Percentiles rank a stretch among this genome's conserved stretches.
phyloP scores from a whole-genome alignment of 2,113 vertebrate genomes.

The Oreochromis spilurus region DNA sequence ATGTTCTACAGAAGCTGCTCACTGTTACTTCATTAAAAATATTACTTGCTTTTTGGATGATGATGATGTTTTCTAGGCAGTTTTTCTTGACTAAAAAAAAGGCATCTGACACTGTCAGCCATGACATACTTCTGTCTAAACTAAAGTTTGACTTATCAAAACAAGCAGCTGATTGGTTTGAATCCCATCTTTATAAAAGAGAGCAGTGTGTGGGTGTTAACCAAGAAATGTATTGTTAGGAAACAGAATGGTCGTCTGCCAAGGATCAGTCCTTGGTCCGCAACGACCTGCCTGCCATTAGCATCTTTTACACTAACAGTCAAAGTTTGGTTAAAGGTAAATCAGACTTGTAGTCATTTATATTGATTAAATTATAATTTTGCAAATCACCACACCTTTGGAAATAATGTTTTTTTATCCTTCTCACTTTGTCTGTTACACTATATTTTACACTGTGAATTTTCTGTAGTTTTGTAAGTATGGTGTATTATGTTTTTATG shows the following conservation, averaged over 20 bases:
- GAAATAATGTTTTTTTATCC: neutral
- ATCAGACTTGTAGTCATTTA: neutral
- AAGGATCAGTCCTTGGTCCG: neutral
- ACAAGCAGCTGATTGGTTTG: neutral
- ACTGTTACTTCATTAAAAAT: neutral
- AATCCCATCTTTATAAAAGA: neutral
- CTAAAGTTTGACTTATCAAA: neutral
- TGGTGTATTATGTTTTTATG: neutral
- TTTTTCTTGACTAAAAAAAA: neutral
- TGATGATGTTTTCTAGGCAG: neutral
- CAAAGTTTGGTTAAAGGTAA: neutral
- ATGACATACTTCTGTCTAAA: neutral
- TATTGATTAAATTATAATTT: neutral
- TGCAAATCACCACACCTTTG: neutral
- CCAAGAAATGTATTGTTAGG: neutral
- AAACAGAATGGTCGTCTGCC: fast-evolving
- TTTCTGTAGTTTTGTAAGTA: neutral
- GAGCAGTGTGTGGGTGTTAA: neutral
- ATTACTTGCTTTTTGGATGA: neutral
- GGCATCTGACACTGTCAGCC: neutral
- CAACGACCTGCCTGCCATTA: neutral
- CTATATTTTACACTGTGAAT: neutral
- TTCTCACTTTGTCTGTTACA: neutral
- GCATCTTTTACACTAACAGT: neutral
- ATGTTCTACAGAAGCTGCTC: neutral